Base-by-base conservation (phyloP, 1,140 invertebrate genomes). In the Bombyx mandarina region DNA sequence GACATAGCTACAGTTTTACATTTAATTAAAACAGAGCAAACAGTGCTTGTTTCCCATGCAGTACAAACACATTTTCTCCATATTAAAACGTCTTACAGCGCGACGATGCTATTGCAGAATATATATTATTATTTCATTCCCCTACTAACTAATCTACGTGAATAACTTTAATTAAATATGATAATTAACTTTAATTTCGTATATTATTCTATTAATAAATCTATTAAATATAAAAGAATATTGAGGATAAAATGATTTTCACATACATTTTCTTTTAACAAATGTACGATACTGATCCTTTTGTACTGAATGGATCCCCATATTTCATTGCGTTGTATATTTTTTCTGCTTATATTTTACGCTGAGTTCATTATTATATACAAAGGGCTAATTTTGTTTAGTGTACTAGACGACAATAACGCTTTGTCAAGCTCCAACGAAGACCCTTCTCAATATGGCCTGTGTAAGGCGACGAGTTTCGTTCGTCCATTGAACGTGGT, bases 401-500 rank as follows among this genome's bases (percentile, higher is more conserved):
- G 26, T 35, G 26, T 35, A 35, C 26, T 67, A 67, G 61, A 61
- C 57, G 62, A 66, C 59, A 66, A 63, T 66, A 67, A 49, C 53
- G 62, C 65, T 62, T 66, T 67, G 67, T 69, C 62, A 61, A 53
- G 10, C 50, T 63, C 56, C 47, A 43, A 48, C 54, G 54, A 61
- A 60, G 58, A 67, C 62, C 65, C 65, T 70, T 65, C 51, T 67
- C 58, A 66, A 61, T 58, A 62, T 62, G 57, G 45, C 53, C 52
- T 57, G 61, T 54, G 58, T 69, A 62, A 61, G 56, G 56, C 57
- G 55, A 51, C n/a, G 52, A 42, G 55, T 61, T 58, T 65, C 69
- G 48, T 57, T 56, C 62, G 65, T 69, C 69, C 65, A 65, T 62
- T 66, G 64, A 45, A 60, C 60, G 52, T 65, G 59, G 54, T 60